Evolutionary conservation across 37 sponge, comb jelly and placozoan genomes (phyloP).

Genomic region (Hormiphora californensis): DNA sequence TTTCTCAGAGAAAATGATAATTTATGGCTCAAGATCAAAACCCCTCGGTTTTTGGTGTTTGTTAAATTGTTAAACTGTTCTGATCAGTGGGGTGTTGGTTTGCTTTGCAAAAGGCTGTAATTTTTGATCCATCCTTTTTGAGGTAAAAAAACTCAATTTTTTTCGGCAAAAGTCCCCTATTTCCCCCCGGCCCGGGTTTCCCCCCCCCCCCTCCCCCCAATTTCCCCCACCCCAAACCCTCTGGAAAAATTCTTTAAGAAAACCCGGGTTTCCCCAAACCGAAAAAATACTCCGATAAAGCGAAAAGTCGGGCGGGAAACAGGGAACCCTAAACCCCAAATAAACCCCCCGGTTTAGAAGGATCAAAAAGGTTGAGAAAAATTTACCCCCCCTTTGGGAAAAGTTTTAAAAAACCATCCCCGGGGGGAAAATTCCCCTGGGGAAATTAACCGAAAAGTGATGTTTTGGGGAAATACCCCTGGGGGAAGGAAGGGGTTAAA

Average conservation of each 20-base stretch:
- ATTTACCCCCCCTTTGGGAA: constrained; percentile 3
- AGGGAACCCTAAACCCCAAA: background rate
- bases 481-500: too few species aligned
- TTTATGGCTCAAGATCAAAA: background rate
- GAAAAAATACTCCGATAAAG: background rate
- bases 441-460: too few species aligned
- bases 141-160: background rate
- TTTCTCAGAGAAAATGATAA: background rate
- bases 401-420: constrained; percentile 9
- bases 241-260: background rate
- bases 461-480: too few species aligned
- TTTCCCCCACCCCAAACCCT: too few species aligned
- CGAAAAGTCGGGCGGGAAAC: background rate
- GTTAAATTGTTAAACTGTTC: too few species aligned
- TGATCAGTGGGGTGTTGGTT: too few species aligned
- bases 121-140: too few species aligned
- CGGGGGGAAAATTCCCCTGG: too few species aligned
- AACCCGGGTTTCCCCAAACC: background rate
- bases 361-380: constrained; percentile 23
- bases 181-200: background rate
- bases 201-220: background rate
- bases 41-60: background rate
- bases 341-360: background rate
- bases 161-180: background rate
- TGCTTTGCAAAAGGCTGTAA: too few species aligned